These are phyloP conservation scores for Axis porcinus DNA, from an alignment of 2,113 vertebrate species.

Conservation along the genomic window DNA sequence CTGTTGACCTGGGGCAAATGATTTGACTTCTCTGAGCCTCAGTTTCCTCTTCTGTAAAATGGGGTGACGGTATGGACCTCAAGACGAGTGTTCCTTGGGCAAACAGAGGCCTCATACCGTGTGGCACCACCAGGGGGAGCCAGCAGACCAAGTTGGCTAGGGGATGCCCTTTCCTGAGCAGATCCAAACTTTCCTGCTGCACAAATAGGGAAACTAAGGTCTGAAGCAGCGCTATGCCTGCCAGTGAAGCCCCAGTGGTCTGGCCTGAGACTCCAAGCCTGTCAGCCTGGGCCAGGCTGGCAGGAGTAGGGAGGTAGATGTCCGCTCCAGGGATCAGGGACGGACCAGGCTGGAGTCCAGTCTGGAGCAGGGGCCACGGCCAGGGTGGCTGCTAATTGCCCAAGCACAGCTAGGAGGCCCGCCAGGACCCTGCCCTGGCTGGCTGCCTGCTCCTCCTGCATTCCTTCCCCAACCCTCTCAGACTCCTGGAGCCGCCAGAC, in stretches of 20 bases:
- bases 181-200: background rate
- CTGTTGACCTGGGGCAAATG: background rate
- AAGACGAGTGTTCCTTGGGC: background rate
- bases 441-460: conserved; percentile 23
- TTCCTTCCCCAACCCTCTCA: conserved; percentile 40
- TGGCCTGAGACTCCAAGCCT: background rate
- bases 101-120: background rate
- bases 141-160: background rate
- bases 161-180: background rate
- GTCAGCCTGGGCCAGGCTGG: background rate
- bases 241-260: background rate
- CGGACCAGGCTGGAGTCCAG: background rate
- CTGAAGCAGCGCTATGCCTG: background rate
- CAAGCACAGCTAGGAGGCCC: conserved; percentile 31
- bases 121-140: conserved; percentile 23
- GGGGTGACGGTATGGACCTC: background rate
- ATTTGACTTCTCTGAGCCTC: background rate
- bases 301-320: background rate
- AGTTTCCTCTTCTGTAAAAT: conserved; percentile 12
- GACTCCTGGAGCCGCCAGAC: background rate
- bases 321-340: conserved; percentile 15
- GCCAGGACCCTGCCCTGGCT: conserved; percentile 20
- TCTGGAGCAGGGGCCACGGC: background rate
- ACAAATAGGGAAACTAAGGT: conserved; percentile 35
- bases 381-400: conserved; percentile 6